A percentile compares a stretch with the other conserved stretches of the same genome.
Conservation (phyloP, 2,797 vertebrate genomes). For the Enteromius trimaculatus region DNA sequence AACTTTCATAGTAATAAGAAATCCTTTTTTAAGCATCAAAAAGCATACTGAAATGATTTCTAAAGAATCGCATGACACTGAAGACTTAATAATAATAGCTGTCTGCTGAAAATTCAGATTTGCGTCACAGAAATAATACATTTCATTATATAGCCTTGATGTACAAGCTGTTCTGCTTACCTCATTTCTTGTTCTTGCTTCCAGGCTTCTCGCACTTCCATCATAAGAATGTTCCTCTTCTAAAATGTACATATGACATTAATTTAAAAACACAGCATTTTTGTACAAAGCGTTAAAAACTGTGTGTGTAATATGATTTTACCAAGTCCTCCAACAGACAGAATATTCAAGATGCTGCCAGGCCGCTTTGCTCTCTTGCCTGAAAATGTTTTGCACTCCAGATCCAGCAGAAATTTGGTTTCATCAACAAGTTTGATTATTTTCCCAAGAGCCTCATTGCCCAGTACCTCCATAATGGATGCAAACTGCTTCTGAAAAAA, state of each 20-base stretch:
- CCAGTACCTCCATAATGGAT: conserved; percentile 76
- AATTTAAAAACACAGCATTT: not conserved
- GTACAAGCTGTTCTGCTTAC: conserved; percentile 15
- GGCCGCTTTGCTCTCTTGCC: conserved; percentile 48
- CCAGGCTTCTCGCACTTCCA: conserved; percentile 29
- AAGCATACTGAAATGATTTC: not conserved
- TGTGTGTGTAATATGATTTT: not conserved
- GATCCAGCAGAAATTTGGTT: conserved; percentile 57
- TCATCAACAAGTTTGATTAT: conserved; percentile 76
- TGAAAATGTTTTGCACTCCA: conserved; percentile 55
- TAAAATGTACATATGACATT: conserved; percentile 37
- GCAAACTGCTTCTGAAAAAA: conserved; percentile 70
- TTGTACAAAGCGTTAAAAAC: not conserved
- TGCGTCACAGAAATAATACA: not conserved
- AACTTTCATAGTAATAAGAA: not conserved
- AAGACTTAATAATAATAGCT: not conserved
- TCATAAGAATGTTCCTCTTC: conserved; percentile 77
- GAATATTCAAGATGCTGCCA: conserved; percentile 70
- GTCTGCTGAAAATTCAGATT: not conserved
- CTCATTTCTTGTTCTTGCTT: conserved; percentile 1
- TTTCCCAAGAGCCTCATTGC: conserved; percentile 78
- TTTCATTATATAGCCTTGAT: not conserved
- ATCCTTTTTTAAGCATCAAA: not conserved
- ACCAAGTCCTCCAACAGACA: conserved; percentile 67
- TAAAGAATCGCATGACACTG: not conserved